A percentile compares a stretch with the other conserved stretches of the same genome.
Conservation (phyloP, 1,140 invertebrate genomes). For the Chrysoperla carnea region DNA sequence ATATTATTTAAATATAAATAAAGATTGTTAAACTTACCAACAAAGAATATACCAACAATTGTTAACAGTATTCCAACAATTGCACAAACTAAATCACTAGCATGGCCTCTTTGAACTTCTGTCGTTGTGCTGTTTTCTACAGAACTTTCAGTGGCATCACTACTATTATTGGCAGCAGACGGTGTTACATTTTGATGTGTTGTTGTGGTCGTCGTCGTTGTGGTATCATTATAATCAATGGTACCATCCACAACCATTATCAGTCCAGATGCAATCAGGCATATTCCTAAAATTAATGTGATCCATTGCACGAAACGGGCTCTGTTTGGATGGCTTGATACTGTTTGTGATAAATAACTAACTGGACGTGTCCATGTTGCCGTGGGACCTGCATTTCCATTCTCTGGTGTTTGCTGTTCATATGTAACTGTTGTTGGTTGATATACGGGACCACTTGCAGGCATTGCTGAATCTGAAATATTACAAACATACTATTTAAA, state of each 20-base stretch:
- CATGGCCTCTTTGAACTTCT: not conserved
- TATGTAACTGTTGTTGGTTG: conserved; percentile 53
- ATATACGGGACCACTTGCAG: conserved; percentile 41
- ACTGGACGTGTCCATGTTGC: conserved; percentile 30
- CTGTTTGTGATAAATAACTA: conserved; percentile 33
- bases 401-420: conserved; percentile 32
- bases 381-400: conserved; percentile 9
- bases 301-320: conserved; percentile 21
- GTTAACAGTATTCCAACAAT: not conserved
- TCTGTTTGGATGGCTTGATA: conserved; percentile 28
- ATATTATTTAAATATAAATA: too few species aligned
- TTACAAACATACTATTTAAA: not conserved
- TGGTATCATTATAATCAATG: not conserved
- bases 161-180: too few species aligned
- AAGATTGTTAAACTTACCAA: too few species aligned
- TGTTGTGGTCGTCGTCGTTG: too few species aligned
- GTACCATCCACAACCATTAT: conserved; percentile 2
- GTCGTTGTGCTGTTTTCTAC: not conserved
- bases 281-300: conserved; percentile 12
- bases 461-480: conserved; percentile 25
- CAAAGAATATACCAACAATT: not conserved
- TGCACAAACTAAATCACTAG: not conserved
- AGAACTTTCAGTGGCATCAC: too few species aligned
- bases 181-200: too few species aligned
- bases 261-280: conserved; percentile 3